These are phyloP conservation scores for Scomberomorus guttatus DNA, from an alignment of 2,797 vertebrate species.

Conservation along the genomic window DNA sequence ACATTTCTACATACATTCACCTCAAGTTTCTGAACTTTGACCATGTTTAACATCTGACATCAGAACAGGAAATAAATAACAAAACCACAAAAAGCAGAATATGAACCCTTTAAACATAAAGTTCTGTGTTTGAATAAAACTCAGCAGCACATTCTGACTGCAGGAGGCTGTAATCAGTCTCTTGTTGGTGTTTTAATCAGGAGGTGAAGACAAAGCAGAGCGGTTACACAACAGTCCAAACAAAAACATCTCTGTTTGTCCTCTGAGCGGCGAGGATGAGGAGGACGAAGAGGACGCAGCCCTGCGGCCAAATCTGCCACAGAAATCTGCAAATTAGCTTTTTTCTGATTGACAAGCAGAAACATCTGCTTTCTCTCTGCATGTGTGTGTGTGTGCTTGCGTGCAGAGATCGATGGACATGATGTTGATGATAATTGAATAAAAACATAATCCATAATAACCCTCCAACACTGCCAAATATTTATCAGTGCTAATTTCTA, in stretches of 20 bases:
- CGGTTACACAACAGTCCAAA: constrained; percentile 30
- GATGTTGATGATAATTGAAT: constrained; percentile 54
- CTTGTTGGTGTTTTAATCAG: constrained; percentile 2
- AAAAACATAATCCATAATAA: constrained; percentile 42
- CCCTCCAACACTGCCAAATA: constrained; percentile 40
- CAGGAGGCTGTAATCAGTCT: no score
- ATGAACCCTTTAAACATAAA: no score
- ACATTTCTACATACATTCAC: no score
- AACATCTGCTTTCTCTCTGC: constrained; percentile 50
- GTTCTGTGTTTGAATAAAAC: no score
- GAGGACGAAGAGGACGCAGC: not conserved
- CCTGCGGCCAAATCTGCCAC: constrained; percentile 2
- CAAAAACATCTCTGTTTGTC: constrained; percentile 29
- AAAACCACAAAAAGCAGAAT: no score
- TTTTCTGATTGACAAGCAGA: constrained; percentile 16
- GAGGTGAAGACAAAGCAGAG: constrained; percentile 26
- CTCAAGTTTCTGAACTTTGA: no score
- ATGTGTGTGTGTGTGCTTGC: constrained; percentile 17
- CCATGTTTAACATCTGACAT: no score
- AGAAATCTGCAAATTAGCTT: constrained; percentile 46
- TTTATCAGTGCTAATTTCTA: constrained; percentile 73
- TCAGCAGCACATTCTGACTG: no score
- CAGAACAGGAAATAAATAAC: no score
- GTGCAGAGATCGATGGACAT: constrained; percentile 26
- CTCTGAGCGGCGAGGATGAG: not conserved